Percentiles rank a stretch among this genome's conserved stretches.
phyloP scores from a whole-genome alignment of 1,140 invertebrate species.

The Lasaia peninsularis region DNA sequence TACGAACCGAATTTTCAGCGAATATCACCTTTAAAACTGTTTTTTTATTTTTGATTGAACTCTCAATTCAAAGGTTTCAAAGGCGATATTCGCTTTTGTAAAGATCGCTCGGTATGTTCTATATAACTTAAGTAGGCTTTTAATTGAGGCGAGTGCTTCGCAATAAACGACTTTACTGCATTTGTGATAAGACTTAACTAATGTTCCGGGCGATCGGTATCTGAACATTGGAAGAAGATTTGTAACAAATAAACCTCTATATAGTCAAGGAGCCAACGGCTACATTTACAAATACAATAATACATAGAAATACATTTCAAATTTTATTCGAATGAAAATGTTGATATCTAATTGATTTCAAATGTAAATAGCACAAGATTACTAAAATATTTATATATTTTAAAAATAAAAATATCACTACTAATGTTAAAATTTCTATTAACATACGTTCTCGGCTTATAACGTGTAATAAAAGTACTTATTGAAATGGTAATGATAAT shows the following conservation, averaged over 20 bases:
- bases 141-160: constrained; percentile 35
- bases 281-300: not conserved
- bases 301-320: not conserved
- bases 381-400: not conserved
- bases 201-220: constrained; percentile 17
- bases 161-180: constrained; percentile 40
- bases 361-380: constrained; percentile 4
- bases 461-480: not conserved
- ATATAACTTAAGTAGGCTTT: constrained; percentile 43
- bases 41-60: not conserved
- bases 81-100: constrained; percentile 13
- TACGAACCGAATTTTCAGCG: constrained; percentile 7
- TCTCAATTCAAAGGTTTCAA: constrained; percentile 2
- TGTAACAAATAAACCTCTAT: constrained; percentile 42
- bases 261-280: constrained; percentile 20
- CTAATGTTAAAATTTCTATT: not conserved
- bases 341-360: not conserved
- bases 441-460: no score
- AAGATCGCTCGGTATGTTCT: constrained; percentile 27
- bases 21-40: constrained; percentile 4
- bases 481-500: not conserved
- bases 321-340: not conserved
- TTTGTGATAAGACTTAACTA: constrained; percentile 52
- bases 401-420: not conserved
- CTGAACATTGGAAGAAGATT: constrained; percentile 19